phyloP scores from a whole-genome alignment of 2,797 vertebrate genomes.

The Darevskia nairensis region DNA sequence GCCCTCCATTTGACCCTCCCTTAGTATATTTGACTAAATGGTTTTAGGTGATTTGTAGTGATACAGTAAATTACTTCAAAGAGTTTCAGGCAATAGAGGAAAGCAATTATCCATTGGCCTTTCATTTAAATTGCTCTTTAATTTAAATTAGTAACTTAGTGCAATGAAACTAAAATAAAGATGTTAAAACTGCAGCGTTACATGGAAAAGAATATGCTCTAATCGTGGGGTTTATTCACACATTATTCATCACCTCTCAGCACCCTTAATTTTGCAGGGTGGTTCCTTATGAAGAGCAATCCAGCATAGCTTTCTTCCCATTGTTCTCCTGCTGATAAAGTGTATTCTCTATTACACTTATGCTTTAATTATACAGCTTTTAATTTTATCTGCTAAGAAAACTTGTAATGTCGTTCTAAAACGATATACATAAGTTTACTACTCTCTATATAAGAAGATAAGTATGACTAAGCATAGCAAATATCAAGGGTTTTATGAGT shows the following conservation, averaged over 20 bases:
- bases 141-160: conserved; percentile 50
- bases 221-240: conserved; percentile 7
- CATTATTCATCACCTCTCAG: conserved; percentile 8
- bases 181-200: conserved; percentile 21
- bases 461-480: background rate
- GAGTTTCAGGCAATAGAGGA: conserved; percentile 36
- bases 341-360: background rate
- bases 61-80: conserved; percentile 61
- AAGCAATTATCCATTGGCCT: conserved; percentile 52
- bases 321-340: background rate
- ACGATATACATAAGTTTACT: background rate
- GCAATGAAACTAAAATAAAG: conserved; percentile 28
- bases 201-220: conserved; percentile 34
- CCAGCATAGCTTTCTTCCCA: background rate
- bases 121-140: conserved; percentile 59
- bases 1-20: conserved; percentile 54
- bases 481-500: background rate
- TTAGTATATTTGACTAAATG: conserved; percentile 56
- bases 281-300: background rate
- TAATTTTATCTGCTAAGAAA: background rate
- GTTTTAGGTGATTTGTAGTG: conserved; percentile 61
- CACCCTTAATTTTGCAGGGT: background rate
- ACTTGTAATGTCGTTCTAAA: background rate
- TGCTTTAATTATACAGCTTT: background rate
- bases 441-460: background rate